Percentiles rank a stretch among this genome's conserved stretches.
phyloP scores from a whole-genome alignment of 2,888 invertebrate genomes.

The Drosophila mimica region DNA sequence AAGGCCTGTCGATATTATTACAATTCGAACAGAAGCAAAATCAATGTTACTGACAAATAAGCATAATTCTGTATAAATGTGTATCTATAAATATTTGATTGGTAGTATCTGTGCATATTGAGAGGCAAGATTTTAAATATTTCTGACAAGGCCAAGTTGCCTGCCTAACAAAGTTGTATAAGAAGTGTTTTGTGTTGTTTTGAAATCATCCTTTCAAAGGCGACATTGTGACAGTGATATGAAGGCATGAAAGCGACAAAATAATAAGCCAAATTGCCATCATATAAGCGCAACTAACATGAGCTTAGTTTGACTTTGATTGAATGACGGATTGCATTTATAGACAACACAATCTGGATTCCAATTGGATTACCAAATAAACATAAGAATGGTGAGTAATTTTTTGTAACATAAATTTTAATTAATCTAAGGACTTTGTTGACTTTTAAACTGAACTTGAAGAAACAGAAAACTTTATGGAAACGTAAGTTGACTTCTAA shows the following conservation, averaged over 20 bases:
- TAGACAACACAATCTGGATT: slow-evolving; percentile 8
- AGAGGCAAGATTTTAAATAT: slow-evolving; percentile 35
- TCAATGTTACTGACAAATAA: slow-evolving; percentile 54
- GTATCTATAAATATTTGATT: slow-evolving; percentile 13
- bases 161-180: slow-evolving; percentile 27
- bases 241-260: slow-evolving; percentile 39
- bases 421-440: not conserved
- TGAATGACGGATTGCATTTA: slow-evolving; percentile 20
- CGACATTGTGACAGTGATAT: slow-evolving; percentile 57
- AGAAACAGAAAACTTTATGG: not conserved
- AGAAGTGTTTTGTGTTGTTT: slow-evolving; percentile 26
- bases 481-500: not conserved
- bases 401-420: not conserved
- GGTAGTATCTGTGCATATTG: slow-evolving; percentile 21
- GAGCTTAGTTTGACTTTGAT: slow-evolving; percentile 38
- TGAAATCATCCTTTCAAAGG: slow-evolving; percentile 23
- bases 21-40: slow-evolving; percentile 39
- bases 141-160: slow-evolving; percentile 5
- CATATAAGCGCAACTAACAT: not conserved
- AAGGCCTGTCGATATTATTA: slow-evolving; percentile 6
- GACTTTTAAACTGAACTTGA: not conserved
- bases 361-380: slow-evolving; percentile 33
- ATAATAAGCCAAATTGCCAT: slow-evolving; percentile 42
- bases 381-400: slow-evolving; percentile 26
- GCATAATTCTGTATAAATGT: slow-evolving; percentile 4